These are phyloP conservation scores for Himantopus leucocephalus DNA, from an alignment of 2,113 vertebrate genomes.

Conservation along the genomic window DNA sequence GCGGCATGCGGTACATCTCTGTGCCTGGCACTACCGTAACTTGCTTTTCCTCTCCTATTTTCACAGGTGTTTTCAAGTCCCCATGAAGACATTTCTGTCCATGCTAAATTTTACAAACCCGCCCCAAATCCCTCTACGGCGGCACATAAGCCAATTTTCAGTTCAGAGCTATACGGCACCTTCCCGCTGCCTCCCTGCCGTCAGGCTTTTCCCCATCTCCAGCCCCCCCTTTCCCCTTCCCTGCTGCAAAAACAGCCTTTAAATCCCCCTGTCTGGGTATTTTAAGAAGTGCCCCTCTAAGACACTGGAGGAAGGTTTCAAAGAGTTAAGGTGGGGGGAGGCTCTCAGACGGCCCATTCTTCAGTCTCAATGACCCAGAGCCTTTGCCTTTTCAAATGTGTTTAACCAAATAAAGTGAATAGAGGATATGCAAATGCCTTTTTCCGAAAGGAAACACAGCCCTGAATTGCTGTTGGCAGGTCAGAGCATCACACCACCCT, in stretches of 20 bases:
- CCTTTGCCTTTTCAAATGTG: constrained; percentile 68
- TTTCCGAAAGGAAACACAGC: constrained; percentile 68
- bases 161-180: fast-evolving
- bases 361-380: constrained; percentile 56
- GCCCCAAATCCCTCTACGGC: not conserved
- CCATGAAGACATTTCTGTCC: not conserved
- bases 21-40: not conserved
- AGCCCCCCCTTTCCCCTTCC: not conserved
- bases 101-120: not conserved
- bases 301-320: not conserved
- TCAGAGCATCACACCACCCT: constrained; percentile 86
- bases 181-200: not conserved
- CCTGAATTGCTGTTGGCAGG: constrained; percentile 75
- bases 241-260: not conserved
- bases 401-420: constrained; percentile 72
- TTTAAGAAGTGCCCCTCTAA: not conserved
- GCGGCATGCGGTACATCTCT: fast-evolving
- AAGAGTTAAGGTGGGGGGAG: constrained; percentile 47
- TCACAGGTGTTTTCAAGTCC: not conserved
- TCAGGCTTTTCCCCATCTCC: not conserved
- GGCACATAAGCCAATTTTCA: fast-evolving
- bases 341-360: constrained; percentile 33
- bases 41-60: not conserved
- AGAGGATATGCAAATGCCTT: constrained; percentile 81
- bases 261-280: not conserved